Conservation (phyloP, 2,888 invertebrate species). For the Orgyia antiqua region DNA sequence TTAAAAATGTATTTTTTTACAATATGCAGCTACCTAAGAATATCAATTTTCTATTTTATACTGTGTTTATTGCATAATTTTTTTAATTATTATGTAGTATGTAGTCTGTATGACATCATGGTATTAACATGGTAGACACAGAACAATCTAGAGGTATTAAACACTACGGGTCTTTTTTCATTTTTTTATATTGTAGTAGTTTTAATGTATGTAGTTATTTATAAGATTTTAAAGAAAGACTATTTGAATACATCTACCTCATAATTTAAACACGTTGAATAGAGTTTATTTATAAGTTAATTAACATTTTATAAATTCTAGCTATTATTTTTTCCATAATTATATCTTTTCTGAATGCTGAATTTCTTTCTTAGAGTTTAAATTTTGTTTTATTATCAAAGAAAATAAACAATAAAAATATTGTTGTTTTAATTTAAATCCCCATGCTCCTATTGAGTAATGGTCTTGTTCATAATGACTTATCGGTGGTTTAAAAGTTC, state of each 20-base stretch:
- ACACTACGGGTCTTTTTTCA: slow-evolving; percentile 47
- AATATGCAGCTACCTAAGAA: no score
- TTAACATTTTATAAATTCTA: slow-evolving; percentile 66
- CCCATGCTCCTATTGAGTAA: not conserved
- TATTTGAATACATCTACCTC: slow-evolving; percentile 76
- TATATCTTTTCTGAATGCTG: slow-evolving; percentile 54
- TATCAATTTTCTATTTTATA: no score
- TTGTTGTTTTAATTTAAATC: slow-evolving; percentile 26
- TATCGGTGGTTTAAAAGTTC: no score
- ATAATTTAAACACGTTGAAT: slow-evolving; percentile 69
- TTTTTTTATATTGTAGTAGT: slow-evolving; percentile 48
- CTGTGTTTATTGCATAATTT: no score
- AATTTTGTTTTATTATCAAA: slow-evolving; percentile 65
- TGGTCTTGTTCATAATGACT: no score
- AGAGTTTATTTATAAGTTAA: slow-evolving; percentile 70
- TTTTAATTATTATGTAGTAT: slow-evolving; percentile 4
- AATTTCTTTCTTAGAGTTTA: slow-evolving; percentile 72
- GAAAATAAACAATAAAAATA: slow-evolving; percentile 60
- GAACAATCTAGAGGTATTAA: slow-evolving; percentile 28
- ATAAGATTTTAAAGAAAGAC: slow-evolving; percentile 66
- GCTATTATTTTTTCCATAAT: slow-evolving; percentile 46
- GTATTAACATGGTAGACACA: slow-evolving; percentile 16
- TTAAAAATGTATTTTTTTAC: no score
- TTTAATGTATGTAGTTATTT: slow-evolving; percentile 47
- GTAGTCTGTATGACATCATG: slow-evolving; percentile 14